These are phyloP conservation scores for Phaethon lepturus DNA, from an alignment of 2,113 vertebrate genomes.

Conservation along the genomic window DNA sequence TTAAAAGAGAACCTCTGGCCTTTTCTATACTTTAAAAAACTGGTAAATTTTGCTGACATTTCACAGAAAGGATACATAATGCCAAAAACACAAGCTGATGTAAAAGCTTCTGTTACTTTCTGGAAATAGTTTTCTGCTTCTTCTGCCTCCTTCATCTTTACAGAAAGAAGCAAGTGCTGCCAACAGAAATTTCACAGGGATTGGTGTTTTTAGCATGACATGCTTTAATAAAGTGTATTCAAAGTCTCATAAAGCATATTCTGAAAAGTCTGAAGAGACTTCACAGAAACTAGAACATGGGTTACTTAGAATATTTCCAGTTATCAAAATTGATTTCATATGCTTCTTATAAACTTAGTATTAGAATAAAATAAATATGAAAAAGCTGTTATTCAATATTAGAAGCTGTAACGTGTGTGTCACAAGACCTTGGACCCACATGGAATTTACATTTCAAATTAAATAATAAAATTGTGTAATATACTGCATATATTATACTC, in stretches of 20 bases:
- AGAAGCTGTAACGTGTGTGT: not conserved
- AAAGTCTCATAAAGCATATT: not conserved
- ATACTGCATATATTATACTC: not conserved
- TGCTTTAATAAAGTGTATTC: not conserved
- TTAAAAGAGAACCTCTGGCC: not conserved
- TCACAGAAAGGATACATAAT: not conserved
- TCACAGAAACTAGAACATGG: not conserved
- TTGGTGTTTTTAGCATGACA: not conserved
- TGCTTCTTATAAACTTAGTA: not conserved
- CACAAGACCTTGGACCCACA: not conserved
- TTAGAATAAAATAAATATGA: not conserved
- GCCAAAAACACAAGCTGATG: not conserved
- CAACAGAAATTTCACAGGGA: not conserved
- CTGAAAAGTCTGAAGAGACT: not conserved
- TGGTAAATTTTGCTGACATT: not conserved
- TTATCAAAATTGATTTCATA: not conserved
- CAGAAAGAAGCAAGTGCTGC: not conserved
- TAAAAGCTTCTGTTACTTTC: not conserved
- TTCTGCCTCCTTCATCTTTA: not conserved
- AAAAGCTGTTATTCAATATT: not conserved
- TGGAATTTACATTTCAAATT: not conserved
- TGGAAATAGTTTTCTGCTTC: not conserved
- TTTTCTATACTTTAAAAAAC: not conserved
- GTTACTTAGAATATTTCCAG: not conserved
- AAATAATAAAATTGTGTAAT: slow-evolving; percentile 35